A percentile compares a stretch with the other conserved stretches of the same genome.
Evolutionary conservation across 2,797 vertebrate genomes (phyloP).

Genomic region (Eulemur mongoz): DNA sequence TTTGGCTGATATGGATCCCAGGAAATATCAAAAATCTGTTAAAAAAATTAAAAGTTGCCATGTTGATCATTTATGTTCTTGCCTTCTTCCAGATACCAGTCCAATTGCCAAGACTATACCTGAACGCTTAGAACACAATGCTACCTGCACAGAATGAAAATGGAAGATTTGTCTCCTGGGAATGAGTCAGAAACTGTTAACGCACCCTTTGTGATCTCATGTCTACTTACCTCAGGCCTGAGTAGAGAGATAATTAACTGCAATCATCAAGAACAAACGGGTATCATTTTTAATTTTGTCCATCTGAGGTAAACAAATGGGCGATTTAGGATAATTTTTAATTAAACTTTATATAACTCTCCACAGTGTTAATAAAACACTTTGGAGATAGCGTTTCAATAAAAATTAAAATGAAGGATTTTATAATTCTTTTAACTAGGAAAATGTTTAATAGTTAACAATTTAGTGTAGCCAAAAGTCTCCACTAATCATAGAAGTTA

Average conservation of each 20-base stretch:
- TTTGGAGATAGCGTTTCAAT: background rate
- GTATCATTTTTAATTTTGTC: background rate
- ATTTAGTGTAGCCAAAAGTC: background rate
- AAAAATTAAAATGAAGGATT: background rate
- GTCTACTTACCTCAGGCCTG: background rate
- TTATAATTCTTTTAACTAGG: background rate
- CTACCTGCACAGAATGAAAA: background rate
- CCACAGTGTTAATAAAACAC: constrained; percentile 1
- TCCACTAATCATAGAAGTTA: background rate
- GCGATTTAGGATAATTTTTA: background rate
- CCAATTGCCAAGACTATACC: background rate
- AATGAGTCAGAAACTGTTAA: background rate
- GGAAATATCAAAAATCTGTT: constrained; percentile 96
- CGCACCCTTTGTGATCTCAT: background rate
- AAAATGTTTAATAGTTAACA: background rate
- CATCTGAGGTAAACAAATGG: background rate
- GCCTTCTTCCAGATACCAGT: background rate
- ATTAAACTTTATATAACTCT: background rate
- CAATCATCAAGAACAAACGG: background rate
- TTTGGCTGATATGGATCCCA: constrained; percentile 94
- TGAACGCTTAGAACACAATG: background rate
- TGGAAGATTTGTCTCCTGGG: background rate
- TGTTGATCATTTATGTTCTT: constrained; percentile 59
- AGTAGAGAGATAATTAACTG: background rate
- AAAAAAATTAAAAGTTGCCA: constrained; percentile 72